phyloP scores from a whole-genome alignment of 2,797 vertebrate genomes.

The Gymnocypris eckloni region DNA sequence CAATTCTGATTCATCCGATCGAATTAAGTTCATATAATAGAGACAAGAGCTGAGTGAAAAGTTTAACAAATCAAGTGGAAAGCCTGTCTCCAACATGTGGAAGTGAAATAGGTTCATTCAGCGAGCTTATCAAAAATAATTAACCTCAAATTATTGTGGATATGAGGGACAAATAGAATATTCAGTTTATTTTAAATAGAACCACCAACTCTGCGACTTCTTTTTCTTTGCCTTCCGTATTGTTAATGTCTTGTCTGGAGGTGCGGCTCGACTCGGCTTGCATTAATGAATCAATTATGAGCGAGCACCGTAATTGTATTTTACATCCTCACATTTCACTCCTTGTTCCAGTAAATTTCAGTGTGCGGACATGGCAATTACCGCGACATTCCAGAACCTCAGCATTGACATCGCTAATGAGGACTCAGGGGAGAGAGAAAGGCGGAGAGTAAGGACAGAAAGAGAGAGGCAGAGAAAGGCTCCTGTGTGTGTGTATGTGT shows the following conservation, averaged over 20 bases:
- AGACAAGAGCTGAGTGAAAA: constrained; percentile 49
- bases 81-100: not conserved
- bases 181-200: constrained; percentile 1
- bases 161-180: constrained; percentile 35
- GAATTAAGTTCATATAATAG: constrained; percentile 59
- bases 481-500: constrained; percentile 55
- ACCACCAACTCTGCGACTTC: constrained; percentile 10
- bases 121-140: constrained; percentile 42
- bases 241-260: constrained; percentile 42
- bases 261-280: constrained; percentile 30
- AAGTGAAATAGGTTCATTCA: constrained; percentile 35
- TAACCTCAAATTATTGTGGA: constrained; percentile 43
- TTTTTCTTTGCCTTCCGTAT: constrained; percentile 16
- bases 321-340: constrained; percentile 55
- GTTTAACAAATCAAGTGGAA: constrained; percentile 29
- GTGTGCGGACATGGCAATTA: constrained; percentile 62
- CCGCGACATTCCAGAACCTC: constrained; percentile 66
- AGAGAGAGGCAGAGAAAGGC: constrained; percentile 2
- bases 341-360: constrained; percentile 51
- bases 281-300: constrained; percentile 63
- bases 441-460: constrained; percentile 11
- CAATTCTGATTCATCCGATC: too few species aligned
- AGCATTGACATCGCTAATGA: constrained; percentile 71
- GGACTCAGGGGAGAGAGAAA: constrained; percentile 70
- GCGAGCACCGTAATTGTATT: constrained; percentile 52